Percentiles rank a stretch among this genome's conserved stretches.
These are phyloP conservation scores for Anoplius nigerrimus DNA, from an alignment of 2,888 invertebrate species.

Conservation along the genomic window DNA sequence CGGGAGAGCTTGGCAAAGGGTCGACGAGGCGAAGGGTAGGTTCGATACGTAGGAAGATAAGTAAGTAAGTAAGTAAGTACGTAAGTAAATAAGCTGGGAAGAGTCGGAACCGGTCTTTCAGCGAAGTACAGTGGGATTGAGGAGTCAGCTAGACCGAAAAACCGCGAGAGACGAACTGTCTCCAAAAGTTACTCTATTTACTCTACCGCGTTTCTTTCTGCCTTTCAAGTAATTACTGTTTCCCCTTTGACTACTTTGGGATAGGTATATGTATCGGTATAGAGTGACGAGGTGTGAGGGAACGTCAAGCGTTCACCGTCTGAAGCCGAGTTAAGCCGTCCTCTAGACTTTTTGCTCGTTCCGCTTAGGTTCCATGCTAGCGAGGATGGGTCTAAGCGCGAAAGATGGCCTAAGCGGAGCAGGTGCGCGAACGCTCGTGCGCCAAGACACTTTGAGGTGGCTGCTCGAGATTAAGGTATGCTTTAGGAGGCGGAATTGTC, in stretches of 20 bases:
- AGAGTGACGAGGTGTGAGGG: no score
- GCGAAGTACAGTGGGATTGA: constrained; percentile 22
- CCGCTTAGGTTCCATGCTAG: constrained; percentile 64
- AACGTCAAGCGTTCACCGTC: not conserved
- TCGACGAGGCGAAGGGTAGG: not conserved
- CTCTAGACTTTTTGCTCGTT: constrained; percentile 58
- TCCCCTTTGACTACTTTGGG: not conserved
- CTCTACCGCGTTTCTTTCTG: not conserved
- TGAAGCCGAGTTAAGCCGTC: constrained; percentile 46
- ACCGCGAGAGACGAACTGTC: no score
- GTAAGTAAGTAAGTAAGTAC: constrained; percentile 26
- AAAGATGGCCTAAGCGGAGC: no score
- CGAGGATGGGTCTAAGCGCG: constrained; percentile 2
- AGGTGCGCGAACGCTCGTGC: no score
- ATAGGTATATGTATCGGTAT: not conserved
- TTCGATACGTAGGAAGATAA: constrained; percentile 6
- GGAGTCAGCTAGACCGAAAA: constrained; percentile 14
- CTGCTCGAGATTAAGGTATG: no score
- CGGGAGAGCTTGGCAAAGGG: not conserved
- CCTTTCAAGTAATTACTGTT: not conserved
- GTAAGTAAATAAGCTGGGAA: constrained; percentile 30
- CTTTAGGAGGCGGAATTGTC: no score
- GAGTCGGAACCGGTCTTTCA: constrained; percentile 56
- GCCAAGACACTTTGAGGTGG: no score
- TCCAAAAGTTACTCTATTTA: no score